A percentile compares a stretch with the other conserved stretches of the same genome.
Conservation (phyloP, 2,888 invertebrate genomes). For the Ommatoiulus sabulosus region DNA sequence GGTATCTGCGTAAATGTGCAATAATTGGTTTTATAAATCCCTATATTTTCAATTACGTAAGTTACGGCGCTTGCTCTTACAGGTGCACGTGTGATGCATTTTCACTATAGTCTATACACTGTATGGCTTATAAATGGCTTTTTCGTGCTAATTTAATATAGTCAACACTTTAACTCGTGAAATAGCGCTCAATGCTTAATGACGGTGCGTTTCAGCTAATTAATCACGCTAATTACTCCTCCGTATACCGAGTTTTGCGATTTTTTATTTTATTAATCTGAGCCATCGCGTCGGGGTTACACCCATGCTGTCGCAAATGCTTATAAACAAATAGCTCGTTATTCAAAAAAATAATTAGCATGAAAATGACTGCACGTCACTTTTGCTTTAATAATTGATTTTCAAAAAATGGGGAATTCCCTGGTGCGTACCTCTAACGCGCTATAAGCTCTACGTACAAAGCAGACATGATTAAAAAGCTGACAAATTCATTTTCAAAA, state of each 20-base stretch:
- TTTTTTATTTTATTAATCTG: not conserved
- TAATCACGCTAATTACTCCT: slow-evolving; percentile 45
- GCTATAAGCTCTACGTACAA: not conserved
- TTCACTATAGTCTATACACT: not conserved
- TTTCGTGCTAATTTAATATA: slow-evolving; percentile 17
- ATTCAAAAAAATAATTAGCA: slow-evolving; percentile 48
- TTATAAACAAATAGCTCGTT: slow-evolving; percentile 47
- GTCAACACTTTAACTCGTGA: slow-evolving; percentile 22
- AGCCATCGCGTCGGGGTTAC: slow-evolving; percentile 12
- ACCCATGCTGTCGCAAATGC: slow-evolving; percentile 19
- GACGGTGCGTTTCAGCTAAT: slow-evolving; percentile 38
- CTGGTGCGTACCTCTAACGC: not conserved
- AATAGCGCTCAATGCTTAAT: slow-evolving; percentile 23
- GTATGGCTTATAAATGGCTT: not conserved
- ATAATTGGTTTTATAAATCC: too few relatives aligned
- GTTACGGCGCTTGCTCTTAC: not conserved
- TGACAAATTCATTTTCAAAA: slow-evolving; percentile 11
- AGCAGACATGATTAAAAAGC: slow-evolving; percentile 30
- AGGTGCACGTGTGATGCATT: not conserved
- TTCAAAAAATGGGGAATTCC: slow-evolving; percentile 24
- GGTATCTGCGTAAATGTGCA: too few relatives aligned
- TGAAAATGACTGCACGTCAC: slow-evolving; percentile 48
- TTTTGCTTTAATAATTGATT: slow-evolving; percentile 48
- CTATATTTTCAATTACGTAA: not conserved
- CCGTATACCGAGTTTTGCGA: not conserved